Percentiles rank a stretch among this genome's conserved stretches.
Evolutionary conservation across 1,140 invertebrate species (phyloP).

Genomic region (Macrobrachium nipponense): DNA sequence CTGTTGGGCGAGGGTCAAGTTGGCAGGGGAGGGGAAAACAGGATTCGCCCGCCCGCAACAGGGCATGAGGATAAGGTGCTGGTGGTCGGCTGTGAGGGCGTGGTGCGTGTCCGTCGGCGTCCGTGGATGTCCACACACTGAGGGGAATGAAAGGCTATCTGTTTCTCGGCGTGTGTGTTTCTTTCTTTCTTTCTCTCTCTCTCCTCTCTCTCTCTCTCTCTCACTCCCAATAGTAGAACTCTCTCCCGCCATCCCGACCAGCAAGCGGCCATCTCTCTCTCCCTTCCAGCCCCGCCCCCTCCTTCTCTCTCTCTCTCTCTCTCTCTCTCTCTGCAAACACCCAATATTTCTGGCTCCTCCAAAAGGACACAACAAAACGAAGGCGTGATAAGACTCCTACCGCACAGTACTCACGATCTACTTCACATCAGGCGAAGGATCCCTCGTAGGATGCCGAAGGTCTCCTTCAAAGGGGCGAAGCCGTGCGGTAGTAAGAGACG

Average conservation of each 20-base stretch:
- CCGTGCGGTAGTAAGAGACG: no score
- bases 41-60: neutral
- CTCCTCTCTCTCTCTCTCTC: slow-evolving; percentile 19
- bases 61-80: neutral
- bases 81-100: slow-evolving; percentile 1
- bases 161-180: no score
- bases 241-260: slow-evolving; percentile 27
- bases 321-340: no score
- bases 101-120: slow-evolving; percentile 23
- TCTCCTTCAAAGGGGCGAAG: no score
- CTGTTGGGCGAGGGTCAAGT: neutral
- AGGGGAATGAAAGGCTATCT: slow-evolving; percentile 5
- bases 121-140: slow-evolving; percentile 45
- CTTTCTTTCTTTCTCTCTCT: neutral
- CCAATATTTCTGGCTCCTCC: neutral
- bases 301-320: neutral
- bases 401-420: no score
- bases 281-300: slow-evolving; percentile 26
- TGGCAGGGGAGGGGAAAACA: neutral
- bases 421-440: no score
- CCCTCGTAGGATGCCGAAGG: no score
- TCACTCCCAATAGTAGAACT: neutral
- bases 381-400: no score
- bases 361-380: no score
- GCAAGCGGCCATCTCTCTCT: slow-evolving; percentile 38